A percentile compares a stretch with the other conserved stretches of the same genome.
These are phyloP conservation scores for Empidonax traillii DNA, from an alignment of 2,113 vertebrate genomes.

Conservation along the genomic window DNA sequence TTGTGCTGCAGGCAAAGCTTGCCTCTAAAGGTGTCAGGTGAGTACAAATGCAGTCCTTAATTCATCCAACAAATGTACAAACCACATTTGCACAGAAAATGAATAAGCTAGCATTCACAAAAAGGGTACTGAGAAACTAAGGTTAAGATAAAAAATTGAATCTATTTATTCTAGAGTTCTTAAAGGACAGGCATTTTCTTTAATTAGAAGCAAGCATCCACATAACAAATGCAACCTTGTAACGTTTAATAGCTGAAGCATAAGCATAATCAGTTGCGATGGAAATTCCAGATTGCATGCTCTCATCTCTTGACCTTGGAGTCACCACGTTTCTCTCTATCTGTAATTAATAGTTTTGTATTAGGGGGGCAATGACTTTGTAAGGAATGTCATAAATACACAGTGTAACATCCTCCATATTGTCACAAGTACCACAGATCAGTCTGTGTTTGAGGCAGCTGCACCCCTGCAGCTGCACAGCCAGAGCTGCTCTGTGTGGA, in stretches of 20 bases:
- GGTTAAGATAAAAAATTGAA: not conserved
- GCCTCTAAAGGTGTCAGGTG: not conserved
- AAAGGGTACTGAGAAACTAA: not conserved
- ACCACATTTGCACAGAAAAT: not conserved
- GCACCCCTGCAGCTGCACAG: not conserved
- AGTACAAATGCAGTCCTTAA: not conserved
- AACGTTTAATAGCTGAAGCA: slow-evolving; percentile 35
- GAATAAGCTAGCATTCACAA: not conserved
- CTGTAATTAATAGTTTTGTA: not conserved
- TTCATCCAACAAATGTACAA: not conserved
- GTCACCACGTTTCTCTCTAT: not conserved
- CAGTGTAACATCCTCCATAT: fast-evolving
- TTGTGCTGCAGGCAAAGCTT: not conserved
- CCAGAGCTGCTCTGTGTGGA: not conserved
- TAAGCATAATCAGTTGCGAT: slow-evolving; percentile 30
- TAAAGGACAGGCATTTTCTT: not conserved
- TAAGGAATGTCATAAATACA: not conserved
- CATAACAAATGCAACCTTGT: not conserved
- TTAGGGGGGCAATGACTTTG: not conserved
- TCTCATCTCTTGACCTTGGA: slow-evolving; percentile 32
- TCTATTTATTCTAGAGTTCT: not conserved
- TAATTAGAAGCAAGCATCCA: slow-evolving; percentile 45
- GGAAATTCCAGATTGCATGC: not conserved
- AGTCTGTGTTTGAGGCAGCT: not conserved
- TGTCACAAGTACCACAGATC: not conserved